phyloP scores from a whole-genome alignment of 1,140 invertebrate genomes.

The Vollenhovia emeryi region DNA sequence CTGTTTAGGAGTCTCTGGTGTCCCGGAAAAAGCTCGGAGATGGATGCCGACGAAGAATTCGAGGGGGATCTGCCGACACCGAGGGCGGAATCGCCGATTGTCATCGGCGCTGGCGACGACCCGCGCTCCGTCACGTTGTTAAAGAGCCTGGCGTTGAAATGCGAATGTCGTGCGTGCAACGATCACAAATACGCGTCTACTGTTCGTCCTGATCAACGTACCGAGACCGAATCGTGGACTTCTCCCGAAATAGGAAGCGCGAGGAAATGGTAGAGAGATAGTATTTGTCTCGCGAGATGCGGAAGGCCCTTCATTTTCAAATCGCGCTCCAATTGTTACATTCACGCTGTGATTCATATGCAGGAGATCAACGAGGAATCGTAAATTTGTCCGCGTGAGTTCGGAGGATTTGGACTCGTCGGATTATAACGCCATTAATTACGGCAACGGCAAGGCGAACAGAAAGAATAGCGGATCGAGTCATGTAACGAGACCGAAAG shows the following conservation, averaged over 20 bases:
- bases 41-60: slow-evolving; percentile 50
- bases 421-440: slow-evolving; percentile 33
- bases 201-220: background rate
- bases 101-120: slow-evolving; percentile 30
- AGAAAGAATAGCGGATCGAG: background rate
- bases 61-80: slow-evolving; percentile 4
- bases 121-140: slow-evolving; percentile 32
- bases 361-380: slow-evolving; percentile 43
- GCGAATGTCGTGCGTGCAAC: slow-evolving; percentile 44
- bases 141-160: slow-evolving; percentile 54
- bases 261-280: slow-evolving; percentile 24
- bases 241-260: slow-evolving; percentile 25
- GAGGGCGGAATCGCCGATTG: slow-evolving; percentile 34
- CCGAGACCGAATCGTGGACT: slow-evolving; percentile 54
- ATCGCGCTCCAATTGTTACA: background rate
- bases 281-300: background rate
- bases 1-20: background rate
- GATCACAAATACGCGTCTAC: slow-evolving; percentile 22
- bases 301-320: background rate
- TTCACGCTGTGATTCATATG: background rate
- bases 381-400: slow-evolving; percentile 42
- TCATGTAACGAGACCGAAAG: slow-evolving; percentile 32
- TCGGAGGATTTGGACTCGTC: slow-evolving; percentile 50
- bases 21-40: slow-evolving; percentile 43
- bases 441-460: slow-evolving; percentile 1